These are phyloP conservation scores for Otis tarda DNA, from an alignment of 2,113 vertebrate genomes.

Conservation along the genomic window DNA sequence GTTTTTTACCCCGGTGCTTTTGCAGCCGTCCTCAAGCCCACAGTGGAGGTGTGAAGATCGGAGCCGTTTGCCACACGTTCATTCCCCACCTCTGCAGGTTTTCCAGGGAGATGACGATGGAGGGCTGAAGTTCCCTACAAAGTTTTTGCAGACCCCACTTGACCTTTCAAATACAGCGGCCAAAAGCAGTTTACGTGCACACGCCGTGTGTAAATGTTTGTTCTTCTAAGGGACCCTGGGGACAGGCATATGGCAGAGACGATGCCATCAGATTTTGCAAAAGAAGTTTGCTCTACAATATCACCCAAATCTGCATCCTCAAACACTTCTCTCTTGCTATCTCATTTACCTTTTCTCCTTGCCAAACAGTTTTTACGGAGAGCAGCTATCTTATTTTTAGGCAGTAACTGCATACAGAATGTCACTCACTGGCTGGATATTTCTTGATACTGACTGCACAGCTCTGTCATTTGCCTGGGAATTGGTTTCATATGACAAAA, in stretches of 20 bases:
- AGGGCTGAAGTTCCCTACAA: background rate
- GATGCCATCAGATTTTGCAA: background rate
- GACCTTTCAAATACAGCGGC: background rate
- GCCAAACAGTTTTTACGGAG: background rate
- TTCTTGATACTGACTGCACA: background rate
- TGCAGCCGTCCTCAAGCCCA: background rate
- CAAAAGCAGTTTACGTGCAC: background rate
- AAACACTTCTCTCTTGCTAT: background rate
- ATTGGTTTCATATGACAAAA: slow-evolving; percentile 56
- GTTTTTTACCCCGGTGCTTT: background rate
- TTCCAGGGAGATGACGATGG: accelerated
- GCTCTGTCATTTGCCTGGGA: slow-evolving; percentile 33
- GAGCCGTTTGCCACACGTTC: accelerated
- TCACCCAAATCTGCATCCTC: background rate
- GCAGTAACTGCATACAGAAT: background rate
- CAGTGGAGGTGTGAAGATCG: background rate
- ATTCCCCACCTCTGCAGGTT: background rate
- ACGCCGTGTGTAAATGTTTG: background rate
- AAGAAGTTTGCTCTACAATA: background rate
- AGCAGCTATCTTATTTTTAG: slow-evolving; percentile 13
- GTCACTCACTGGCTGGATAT: background rate
- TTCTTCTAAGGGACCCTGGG: background rate
- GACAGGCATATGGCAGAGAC: background rate
- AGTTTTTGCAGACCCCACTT: background rate
- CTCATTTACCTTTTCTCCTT: slow-evolving; percentile 3